phyloP scores from a whole-genome alignment of 2,797 vertebrate genomes.

The Aeoliscus strigatus region DNA sequence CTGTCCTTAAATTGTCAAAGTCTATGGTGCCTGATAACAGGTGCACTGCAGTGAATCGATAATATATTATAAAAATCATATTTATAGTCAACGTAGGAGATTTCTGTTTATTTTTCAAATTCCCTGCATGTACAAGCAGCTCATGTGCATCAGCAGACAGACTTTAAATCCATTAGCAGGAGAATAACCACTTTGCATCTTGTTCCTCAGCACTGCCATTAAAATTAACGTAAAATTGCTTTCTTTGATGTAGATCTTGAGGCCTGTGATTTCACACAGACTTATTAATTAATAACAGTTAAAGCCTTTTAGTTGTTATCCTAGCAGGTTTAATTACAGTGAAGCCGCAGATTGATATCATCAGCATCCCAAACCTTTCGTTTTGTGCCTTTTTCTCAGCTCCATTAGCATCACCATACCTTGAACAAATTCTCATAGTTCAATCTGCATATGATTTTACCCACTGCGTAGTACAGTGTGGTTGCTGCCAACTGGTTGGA shows the following conservation, averaged over 20 bases:
- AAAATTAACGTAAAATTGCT: conserved; percentile 47
- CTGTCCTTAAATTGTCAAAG: conserved; percentile 14
- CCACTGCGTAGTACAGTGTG: too few relatives aligned
- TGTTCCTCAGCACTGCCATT: conserved; percentile 3
- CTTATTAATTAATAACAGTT: conserved; percentile 57
- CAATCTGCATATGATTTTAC: too few relatives aligned
- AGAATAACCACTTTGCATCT: conserved; percentile 1
- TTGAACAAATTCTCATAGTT: too few relatives aligned
- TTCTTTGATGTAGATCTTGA: conserved; percentile 48
- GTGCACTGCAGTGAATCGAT: conserved; percentile 16
- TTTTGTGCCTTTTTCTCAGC: background rate
- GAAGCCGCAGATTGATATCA: conserved; percentile 9
- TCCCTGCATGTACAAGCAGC: conserved; percentile 8
- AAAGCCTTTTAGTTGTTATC: conserved; percentile 39
- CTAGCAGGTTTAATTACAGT: conserved; percentile 34
- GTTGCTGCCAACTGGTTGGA: conserved; percentile 28
- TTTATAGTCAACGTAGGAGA: conserved; percentile 7
- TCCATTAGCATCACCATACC: background rate
- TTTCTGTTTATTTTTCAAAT: conserved; percentile 14
- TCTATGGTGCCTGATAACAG: conserved; percentile 28
- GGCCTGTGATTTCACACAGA: conserved; percentile 40
- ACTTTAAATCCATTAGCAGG: conserved; percentile 9
- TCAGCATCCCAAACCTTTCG: conserved; percentile 11
- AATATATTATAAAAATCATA: conserved; percentile 12
- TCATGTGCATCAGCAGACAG: conserved; percentile 12